These are phyloP conservation scores for Oryzias sinensis DNA, from an alignment of 2,797 vertebrate species.

Conservation along the genomic window DNA sequence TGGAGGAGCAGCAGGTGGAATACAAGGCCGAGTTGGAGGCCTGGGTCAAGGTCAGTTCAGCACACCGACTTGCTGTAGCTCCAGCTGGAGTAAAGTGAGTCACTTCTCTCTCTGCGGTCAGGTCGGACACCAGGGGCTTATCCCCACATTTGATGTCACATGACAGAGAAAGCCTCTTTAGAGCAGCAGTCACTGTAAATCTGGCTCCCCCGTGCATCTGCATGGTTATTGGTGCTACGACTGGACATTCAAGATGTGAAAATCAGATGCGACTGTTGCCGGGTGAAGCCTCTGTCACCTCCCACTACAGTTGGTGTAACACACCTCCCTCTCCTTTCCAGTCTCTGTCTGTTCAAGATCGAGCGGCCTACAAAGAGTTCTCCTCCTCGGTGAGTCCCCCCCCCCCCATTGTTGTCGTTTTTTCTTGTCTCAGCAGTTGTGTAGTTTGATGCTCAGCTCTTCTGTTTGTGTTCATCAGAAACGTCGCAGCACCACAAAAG, in stretches of 20 bases:
- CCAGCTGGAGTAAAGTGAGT: neutral
- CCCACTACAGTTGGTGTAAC: neutral
- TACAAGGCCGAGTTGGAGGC: constrained; percentile 78
- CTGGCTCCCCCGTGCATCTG: neutral
- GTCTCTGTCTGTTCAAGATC: constrained; percentile 80
- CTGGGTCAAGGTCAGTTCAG: constrained; percentile 75
- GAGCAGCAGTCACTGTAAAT: neutral
- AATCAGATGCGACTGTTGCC: neutral
- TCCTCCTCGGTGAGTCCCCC: constrained; percentile 70
- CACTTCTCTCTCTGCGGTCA: neutral
- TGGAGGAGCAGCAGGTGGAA: constrained; percentile 81
- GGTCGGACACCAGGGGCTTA: too few species aligned
- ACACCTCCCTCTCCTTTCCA: constrained; percentile 22
- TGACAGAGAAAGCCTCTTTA: neutral
- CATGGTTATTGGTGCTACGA: too few species aligned
- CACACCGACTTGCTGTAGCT: neutral
- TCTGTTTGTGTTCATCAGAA: constrained; percentile 56
- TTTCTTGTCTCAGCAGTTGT: too few species aligned
- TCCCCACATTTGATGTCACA: neutral
- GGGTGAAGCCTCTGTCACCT: neutral
- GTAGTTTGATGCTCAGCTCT: neutral
- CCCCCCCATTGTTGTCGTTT: too few species aligned
- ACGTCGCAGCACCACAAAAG: constrained; percentile 74
- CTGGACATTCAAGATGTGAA: too few species aligned
- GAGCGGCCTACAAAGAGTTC: constrained; percentile 78